phyloP scores from a whole-genome alignment of 2,113 vertebrate genomes.

The Macrotus californicus region DNA sequence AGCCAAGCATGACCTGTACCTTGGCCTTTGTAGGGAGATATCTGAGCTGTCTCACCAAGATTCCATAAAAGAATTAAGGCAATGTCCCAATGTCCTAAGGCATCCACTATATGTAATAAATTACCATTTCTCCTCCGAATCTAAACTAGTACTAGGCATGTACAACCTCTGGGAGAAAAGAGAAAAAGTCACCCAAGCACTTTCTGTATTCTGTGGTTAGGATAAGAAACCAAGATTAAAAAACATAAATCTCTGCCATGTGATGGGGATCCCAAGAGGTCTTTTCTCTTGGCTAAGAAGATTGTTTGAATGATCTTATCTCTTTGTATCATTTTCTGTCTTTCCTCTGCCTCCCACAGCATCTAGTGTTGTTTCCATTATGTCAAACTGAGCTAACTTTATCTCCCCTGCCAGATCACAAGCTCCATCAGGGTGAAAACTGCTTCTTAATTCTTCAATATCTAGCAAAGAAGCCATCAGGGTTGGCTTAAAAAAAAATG shows the following conservation, averaged over 20 bases:
- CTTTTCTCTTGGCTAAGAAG: background rate
- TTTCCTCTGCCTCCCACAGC: background rate
- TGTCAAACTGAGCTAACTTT: background rate
- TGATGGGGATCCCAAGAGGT: background rate
- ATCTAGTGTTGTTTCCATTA: background rate
- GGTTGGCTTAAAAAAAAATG: background rate
- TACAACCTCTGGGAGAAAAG: background rate
- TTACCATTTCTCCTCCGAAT: background rate
- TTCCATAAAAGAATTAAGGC: background rate
- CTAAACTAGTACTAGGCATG: background rate
- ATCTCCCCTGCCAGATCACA: background rate
- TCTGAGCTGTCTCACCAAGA: background rate
- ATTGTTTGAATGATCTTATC: background rate
- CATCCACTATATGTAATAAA: background rate
- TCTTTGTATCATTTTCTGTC: background rate
- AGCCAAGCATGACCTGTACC: background rate
- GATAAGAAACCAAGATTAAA: background rate
- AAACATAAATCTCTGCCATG: background rate
- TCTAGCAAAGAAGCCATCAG: background rate
- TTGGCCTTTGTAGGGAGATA: background rate
- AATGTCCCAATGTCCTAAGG: background rate
- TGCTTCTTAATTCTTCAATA: background rate
- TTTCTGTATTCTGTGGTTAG: background rate
- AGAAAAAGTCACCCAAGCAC: background rate
- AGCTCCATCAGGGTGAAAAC: background rate